Conservation (phyloP, 2,113 vertebrate genomes). For the Pteropus alecto region DNA sequence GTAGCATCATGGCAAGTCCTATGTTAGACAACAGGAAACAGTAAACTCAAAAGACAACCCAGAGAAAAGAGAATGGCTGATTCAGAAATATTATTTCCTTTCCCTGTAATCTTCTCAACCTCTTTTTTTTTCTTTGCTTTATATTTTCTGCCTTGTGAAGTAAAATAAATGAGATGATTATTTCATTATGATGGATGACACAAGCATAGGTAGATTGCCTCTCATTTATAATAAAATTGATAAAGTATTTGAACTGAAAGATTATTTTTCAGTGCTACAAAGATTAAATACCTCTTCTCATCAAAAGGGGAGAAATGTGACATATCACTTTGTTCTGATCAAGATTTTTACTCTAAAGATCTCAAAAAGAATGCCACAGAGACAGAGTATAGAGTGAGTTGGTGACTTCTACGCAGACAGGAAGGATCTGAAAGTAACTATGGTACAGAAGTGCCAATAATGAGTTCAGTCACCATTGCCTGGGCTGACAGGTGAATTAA, state of each 20-base stretch:
- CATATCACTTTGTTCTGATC: neutral
- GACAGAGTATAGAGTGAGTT: neutral
- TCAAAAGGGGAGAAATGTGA: neutral
- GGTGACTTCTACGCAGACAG: neutral
- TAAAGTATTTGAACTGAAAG: constrained; percentile 54
- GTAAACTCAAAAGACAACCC: neutral
- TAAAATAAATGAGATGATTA: constrained; percentile 69
- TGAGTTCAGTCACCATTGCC: constrained; percentile 13
- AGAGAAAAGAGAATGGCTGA: neutral
- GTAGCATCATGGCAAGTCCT: neutral
- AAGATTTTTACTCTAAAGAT: constrained; percentile 18
- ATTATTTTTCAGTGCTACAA: constrained; percentile 55
- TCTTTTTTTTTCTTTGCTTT: neutral
- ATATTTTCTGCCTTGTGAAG: neutral
- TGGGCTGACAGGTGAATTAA: constrained; percentile 55
- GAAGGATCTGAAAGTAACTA: neutral
- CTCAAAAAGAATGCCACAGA: constrained; percentile 20
- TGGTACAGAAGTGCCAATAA: neutral
- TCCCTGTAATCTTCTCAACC: neutral
- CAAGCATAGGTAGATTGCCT: constrained; percentile 47
- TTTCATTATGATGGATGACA: constrained; percentile 62
- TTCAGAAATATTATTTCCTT: neutral
- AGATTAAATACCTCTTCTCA: constrained; percentile 56
- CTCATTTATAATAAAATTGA: constrained; percentile 65
- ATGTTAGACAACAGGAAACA: neutral